Percentiles rank a stretch among this genome's conserved stretches.
Evolutionary conservation across 2,888 invertebrate genomes (phyloP).

Genomic region (Lepetodrilus schrolli): DNA sequence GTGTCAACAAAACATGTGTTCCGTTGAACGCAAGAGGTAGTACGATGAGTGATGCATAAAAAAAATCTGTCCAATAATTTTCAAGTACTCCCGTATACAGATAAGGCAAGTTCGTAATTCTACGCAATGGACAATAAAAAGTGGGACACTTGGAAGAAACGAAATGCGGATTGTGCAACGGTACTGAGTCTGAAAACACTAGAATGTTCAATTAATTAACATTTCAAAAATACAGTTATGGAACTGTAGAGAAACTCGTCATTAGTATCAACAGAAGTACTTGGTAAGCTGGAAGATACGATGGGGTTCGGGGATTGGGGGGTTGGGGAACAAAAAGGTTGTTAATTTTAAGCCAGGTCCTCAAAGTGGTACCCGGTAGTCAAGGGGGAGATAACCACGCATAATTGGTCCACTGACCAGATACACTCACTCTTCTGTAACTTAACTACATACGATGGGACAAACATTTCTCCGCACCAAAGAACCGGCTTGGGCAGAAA

Average conservation of each 20-base stretch:
- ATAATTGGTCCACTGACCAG: slow-evolving; percentile 12
- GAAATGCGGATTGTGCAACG: not conserved
- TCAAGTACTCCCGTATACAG: slow-evolving; percentile 26
- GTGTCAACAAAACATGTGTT: slow-evolving; percentile 8
- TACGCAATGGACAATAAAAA: slow-evolving; percentile 2
- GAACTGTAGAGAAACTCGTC: no score
- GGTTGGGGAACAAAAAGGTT: not conserved
- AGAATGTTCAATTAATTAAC: not conserved
- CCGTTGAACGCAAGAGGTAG: not conserved
- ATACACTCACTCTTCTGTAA: not conserved
- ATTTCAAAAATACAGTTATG: not conserved
- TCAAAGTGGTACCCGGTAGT: slow-evolving; percentile 1
- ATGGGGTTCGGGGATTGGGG: no score
- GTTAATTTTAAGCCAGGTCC: not conserved
- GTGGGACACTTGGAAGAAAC: slow-evolving; percentile 12
- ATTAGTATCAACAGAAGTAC: not conserved
- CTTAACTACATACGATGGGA: not conserved
- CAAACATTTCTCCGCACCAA: not conserved
- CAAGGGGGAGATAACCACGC: not conserved
- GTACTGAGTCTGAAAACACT: not conserved
- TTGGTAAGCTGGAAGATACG: not conserved
- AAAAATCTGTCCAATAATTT: slow-evolving; percentile 24
- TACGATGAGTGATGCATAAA: slow-evolving; percentile 23
- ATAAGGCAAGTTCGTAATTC: slow-evolving; percentile 23
- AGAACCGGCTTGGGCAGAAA: not conserved